Evolutionary conservation across 64 coral and sea anemone species (phyloP), one percentile per base, ranked within the genome.

Genomic region (Dendronephthya gigantea): DNA sequence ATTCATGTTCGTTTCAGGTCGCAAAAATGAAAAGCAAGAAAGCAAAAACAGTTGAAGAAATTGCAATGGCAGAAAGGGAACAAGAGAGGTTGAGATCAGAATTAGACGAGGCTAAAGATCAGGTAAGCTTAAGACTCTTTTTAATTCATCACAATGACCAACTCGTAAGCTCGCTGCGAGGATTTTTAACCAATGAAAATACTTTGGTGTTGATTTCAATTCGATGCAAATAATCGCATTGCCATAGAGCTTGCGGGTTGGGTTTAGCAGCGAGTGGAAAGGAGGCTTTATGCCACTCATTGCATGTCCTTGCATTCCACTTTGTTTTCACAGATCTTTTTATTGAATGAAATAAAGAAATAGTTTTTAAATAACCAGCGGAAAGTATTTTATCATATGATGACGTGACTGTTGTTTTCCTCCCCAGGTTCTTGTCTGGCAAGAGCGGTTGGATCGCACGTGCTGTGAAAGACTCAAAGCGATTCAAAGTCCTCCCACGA

Each of bases 381-480:
- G 41, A 4, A 6, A 45, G 41, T 45, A 45, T 45, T 45, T 45
- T 45, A 45, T 4, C 41, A 45, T 6, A 11, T n/a, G 14, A 3
- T 66, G 3, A 30, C 6, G 6, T 66, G 58, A 7, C 19, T 66
- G 22, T 66, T 66, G 22, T 48, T 66, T 7, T 48, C 13, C 4
- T 4, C 13, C 4, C 3, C 10, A 96, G 94, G 94, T 92, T 10
- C 33, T 83, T 33, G 86, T 84, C 9, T 98, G 95, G 95, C 90
- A 91, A 86, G 85, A 87, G 34, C 93, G 84, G 29, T 84, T 98
- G 7, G 95, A 98, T 50, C 92, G 95, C 40, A 93, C 95, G 2
- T 45, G 92, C 13, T 91, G 89, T 59, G 95, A 98, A 72, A 59
- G 95, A 84, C 92, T 98, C n/a, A 85, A 91, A 66, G 92, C 95